These are phyloP conservation scores for Myotis myotis DNA, from an alignment of 2,797 vertebrate genomes.

Conservation along the genomic window DNA sequence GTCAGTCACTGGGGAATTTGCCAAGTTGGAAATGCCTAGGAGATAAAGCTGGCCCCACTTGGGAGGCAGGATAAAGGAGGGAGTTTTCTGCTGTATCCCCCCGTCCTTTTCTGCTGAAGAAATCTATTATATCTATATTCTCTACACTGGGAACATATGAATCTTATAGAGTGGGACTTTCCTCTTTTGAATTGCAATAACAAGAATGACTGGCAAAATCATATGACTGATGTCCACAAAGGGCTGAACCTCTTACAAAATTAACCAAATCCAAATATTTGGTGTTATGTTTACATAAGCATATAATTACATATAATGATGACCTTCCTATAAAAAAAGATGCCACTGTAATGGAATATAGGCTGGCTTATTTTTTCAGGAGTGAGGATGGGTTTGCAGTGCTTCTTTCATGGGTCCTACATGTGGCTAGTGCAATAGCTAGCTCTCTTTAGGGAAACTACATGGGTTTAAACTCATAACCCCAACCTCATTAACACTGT, in stretches of 20 bases:
- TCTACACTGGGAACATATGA: background rate
- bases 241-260: background rate
- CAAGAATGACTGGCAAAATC: conserved; percentile 32
- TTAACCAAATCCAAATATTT: conserved; percentile 33
- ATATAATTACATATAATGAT: background rate
- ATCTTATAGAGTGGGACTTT: background rate
- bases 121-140: background rate
- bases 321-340: background rate
- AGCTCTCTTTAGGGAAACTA: background rate
- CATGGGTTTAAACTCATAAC: background rate
- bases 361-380: background rate
- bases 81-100: background rate
- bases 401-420: background rate
- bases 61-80: background rate
- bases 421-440: background rate
- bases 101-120: conserved; percentile 24
- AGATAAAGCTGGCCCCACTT: conserved; percentile 37
- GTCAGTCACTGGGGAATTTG: background rate
- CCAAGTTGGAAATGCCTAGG: conserved; percentile 33
- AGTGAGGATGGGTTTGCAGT: background rate
- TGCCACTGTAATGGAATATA: background rate
- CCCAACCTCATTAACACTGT: background rate
- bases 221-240: background rate
- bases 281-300: background rate
- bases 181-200: conserved; percentile 45